A percentile compares a stretch with the other conserved stretches of the same genome.
Conservation (phyloP, 2,888 invertebrate genomes). For the Ichneumon xanthorius region DNA sequence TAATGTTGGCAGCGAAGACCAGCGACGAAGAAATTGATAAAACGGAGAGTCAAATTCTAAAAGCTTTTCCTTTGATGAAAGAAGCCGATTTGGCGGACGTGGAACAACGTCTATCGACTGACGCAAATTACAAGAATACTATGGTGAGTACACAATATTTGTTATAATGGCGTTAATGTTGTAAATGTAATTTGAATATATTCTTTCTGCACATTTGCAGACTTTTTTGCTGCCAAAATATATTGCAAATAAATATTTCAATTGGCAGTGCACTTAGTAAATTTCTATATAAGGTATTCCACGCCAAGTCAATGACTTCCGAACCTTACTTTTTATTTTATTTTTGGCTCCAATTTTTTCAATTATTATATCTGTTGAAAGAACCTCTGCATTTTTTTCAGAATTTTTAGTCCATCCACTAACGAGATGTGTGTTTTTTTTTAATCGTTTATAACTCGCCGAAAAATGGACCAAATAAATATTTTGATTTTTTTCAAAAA, state of each 20-base stretch:
- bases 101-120: constrained; percentile 48
- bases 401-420: constrained; percentile 33
- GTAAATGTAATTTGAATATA: constrained; percentile 28
- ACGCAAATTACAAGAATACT: constrained; percentile 46
- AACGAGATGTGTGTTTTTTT: constrained; percentile 27
- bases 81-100: constrained; percentile 45
- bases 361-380: constrained; percentile 26
- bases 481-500: constrained; percentile 16
- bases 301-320: constrained; percentile 7
- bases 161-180: constrained; percentile 39
- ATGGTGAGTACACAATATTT: constrained; percentile 49
- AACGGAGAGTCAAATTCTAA: constrained; percentile 51
- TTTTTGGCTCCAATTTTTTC: constrained; percentile 20
- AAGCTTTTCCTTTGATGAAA: constrained; percentile 40
- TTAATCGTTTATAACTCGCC: constrained; percentile 30
- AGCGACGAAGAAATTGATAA: constrained; percentile 42
- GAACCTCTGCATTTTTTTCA: constrained; percentile 27
- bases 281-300: constrained; percentile 15
- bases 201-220: constrained; percentile 40
- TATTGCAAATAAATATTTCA: constrained; percentile 39
- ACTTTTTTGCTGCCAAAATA: constrained; percentile 39
- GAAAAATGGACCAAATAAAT: constrained; percentile 25
- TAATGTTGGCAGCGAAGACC: constrained; percentile 41
- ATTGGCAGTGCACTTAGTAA: constrained; percentile 33
- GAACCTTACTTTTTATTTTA: constrained; percentile 23